Evolutionary conservation across 2,888 invertebrate genomes (phyloP).

Genomic region (Exocentrus adspersus): DNA sequence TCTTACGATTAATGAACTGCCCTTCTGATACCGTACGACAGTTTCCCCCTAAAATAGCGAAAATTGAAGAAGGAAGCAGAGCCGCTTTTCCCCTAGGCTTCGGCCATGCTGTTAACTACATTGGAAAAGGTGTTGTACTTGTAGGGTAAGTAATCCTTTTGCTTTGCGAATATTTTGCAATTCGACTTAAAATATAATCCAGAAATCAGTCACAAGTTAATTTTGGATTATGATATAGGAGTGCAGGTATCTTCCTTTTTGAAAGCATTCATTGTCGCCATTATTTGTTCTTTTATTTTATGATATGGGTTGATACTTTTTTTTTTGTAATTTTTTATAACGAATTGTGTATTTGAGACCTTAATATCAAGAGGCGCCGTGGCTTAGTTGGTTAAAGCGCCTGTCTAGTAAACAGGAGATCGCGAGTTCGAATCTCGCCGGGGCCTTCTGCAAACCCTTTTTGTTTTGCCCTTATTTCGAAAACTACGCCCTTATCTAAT

Average conservation of each 20-base stretch:
- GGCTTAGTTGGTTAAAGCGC: constrained; percentile 85
- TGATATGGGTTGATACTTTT: too few relatives aligned
- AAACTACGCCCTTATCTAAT: too few relatives aligned
- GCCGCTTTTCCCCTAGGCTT: constrained; percentile 94
- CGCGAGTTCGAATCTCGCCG: constrained; percentile 74
- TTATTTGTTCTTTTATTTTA: too few relatives aligned
- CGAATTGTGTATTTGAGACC: too few relatives aligned
- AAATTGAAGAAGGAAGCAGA: constrained; percentile 71
- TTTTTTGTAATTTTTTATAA: too few relatives aligned
- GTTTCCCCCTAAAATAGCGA: constrained; percentile 74
- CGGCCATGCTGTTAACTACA: constrained; percentile 88
- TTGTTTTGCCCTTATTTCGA: not conserved
- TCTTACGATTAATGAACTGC: constrained; percentile 61
- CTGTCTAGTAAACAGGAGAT: constrained; percentile 78
- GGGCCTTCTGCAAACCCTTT: constrained; percentile 61
- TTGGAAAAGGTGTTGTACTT: constrained; percentile 81
- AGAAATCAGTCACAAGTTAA: too few relatives aligned
- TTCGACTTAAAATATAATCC: too few relatives aligned
- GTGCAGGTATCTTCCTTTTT: too few relatives aligned
- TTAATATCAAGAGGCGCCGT: constrained; percentile 66
- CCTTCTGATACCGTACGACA: constrained; percentile 59
- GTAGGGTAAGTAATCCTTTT: constrained; percentile 87
- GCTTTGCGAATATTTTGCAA: too few relatives aligned
- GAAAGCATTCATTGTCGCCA: too few relatives aligned
- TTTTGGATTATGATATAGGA: too few relatives aligned